Evolutionary conservation across 1,140 invertebrate species (phyloP), one percentile per base, ranked within the genome.

Genomic region (Brachystomella parvula): DNA sequence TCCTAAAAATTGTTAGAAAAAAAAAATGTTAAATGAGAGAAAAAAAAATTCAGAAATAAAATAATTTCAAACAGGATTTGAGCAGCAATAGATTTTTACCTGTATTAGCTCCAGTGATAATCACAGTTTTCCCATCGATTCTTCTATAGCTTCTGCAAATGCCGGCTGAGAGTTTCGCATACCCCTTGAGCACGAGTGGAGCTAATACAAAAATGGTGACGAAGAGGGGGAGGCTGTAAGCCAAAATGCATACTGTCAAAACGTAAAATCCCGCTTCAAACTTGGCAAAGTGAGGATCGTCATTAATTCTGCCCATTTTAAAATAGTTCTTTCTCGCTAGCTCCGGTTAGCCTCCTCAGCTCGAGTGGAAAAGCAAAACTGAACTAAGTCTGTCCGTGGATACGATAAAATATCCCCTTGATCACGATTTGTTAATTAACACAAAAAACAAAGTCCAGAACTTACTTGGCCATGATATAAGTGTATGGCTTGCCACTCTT

Each of bases 91-190:
- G n/a, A 49, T 32, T 32, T 53, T 12, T 65, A 74, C 82, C 82
- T 67, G 75, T 74, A 65, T 80, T 83, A 12, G 80, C 81, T 24
- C 82, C 82, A 1, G 82, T 83, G 6, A 83, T 74, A 24, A 83
- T 76, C 1, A 80, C 79, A 2, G 80, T 81, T 70, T 82, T 81
- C 0, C 81, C 81, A 56, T 76, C 70, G 32, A 77, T 59, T 24
- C 81, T 87, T n/a, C 68, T 76, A 21, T 76, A 78, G 62, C 77
- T 78, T 6, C 72, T 79, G 69, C 80, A 82, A 17, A 79, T 63
- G 2, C 81, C 81, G 31, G 73, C 60, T 2, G 77, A 78, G 0
- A 74, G 64, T 29, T 75, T 75, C 0, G 76, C 66, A 71, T 79
- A 81, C 6, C 81, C 24, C 64, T 75, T 72, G 9, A 80, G 68